Evolutionary conservation across 2,888 invertebrate species (phyloP).

Genomic region (Drosophila algonquin): DNA sequence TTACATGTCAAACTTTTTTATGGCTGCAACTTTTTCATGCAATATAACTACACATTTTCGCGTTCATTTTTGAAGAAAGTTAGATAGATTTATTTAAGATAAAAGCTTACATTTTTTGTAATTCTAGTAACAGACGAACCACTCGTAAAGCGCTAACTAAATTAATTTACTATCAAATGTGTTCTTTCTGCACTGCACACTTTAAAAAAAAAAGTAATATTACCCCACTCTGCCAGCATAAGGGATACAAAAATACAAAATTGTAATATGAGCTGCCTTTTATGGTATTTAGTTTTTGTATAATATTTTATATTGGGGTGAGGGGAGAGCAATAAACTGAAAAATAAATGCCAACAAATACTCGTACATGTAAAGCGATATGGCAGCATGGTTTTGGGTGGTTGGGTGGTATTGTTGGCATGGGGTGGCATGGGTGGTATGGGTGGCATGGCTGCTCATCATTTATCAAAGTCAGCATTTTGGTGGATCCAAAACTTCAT

Average conservation of each 20-base stretch:
- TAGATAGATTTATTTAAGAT: no score
- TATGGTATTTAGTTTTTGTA: slow-evolving; percentile 13
- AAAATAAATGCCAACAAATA: background rate
- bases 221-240: background rate
- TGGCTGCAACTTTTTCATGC: no score
- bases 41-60: no score
- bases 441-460: background rate
- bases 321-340: background rate
- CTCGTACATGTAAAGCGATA: no score
- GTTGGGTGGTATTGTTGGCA: no score
- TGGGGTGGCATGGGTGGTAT: no score
- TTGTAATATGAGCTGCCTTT: slow-evolving; percentile 10
- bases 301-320: background rate
- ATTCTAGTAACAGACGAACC: no score
- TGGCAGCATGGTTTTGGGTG: no score
- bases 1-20: no score
- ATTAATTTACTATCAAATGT: background rate
- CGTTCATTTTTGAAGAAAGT: no score
- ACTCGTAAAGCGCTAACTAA: no score
- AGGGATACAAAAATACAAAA: background rate
- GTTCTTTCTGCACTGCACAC: background rate
- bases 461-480: background rate
- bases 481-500: background rate
- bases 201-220: background rate
- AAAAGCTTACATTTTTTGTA: no score